Evolutionary conservation across 2,113 vertebrate genomes (phyloP).

Genomic region (Taxidea taxus): DNA sequence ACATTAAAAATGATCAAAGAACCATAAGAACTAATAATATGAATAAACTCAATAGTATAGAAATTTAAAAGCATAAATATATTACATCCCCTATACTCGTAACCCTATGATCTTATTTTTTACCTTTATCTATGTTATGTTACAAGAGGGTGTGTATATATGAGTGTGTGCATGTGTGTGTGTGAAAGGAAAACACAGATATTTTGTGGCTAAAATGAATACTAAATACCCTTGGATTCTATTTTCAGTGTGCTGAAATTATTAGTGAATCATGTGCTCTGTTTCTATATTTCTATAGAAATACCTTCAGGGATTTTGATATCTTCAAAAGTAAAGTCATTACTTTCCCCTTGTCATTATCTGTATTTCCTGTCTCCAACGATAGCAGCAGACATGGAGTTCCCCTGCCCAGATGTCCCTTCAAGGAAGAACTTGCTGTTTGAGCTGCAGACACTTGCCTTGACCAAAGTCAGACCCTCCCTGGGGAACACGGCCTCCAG

Average conservation of each 20-base stretch:
- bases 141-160: neutral
- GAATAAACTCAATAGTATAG: neutral
- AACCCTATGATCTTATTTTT: neutral
- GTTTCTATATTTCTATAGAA: too few relatives aligned
- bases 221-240: neutral
- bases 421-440: neutral
- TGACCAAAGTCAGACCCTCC: neutral
- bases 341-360: neutral
- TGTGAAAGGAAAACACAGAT: neutral
- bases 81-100: neutral
- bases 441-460: neutral
- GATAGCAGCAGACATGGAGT: neutral
- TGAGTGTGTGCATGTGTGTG: neutral
- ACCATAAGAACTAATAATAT: neutral
- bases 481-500: neutral
- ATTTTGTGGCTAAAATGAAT: neutral
- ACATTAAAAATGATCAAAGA: neutral
- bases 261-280: neutral
- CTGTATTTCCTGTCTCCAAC: neutral
- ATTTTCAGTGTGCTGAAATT: neutral
- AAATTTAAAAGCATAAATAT: neutral
- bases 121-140: neutral
- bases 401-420: neutral
- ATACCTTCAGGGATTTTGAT: neutral
- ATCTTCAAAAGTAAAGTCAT: neutral